Percentiles rank a stretch among this genome's conserved stretches.
Conservation (phyloP, 2,113 vertebrate species). For the Rattus rattus region DNA sequence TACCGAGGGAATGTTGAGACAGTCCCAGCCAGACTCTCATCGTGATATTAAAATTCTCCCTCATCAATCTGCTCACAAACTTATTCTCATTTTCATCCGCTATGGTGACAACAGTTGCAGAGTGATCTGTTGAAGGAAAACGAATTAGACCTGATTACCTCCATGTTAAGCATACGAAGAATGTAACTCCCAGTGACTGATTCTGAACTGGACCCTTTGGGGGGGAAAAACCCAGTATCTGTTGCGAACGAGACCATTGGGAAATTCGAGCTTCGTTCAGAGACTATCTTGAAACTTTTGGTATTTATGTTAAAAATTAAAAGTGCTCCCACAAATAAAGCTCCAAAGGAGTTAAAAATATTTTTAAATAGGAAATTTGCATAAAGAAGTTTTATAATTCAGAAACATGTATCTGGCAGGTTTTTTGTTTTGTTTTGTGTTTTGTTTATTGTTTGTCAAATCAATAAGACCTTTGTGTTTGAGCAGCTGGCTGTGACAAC, state of each 20-base stretch:
- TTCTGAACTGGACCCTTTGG: slow-evolving; percentile 15
- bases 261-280: slow-evolving; percentile 41
- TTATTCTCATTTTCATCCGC: slow-evolving; percentile 92
- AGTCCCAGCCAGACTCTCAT: slow-evolving; percentile 93
- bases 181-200: not conserved
- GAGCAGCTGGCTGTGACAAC: not conserved
- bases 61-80: slow-evolving; percentile 91
- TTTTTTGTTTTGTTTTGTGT: not conserved
- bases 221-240: not conserved
- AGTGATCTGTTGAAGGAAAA: slow-evolving; percentile 86
- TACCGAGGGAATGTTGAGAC: slow-evolving; percentile 85
- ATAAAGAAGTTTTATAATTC: not conserved
- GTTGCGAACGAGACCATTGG: slow-evolving; percentile 33
- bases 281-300: not conserved
- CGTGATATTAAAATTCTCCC: slow-evolving; percentile 91
- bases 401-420: slow-evolving; percentile 32
- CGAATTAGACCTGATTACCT: slow-evolving; percentile 53
- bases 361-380: slow-evolving; percentile 46
- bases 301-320: not conserved
- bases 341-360: slow-evolving; percentile 8
- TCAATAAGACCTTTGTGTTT: not conserved
- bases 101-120: slow-evolving; percentile 91
- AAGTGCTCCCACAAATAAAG: not conserved
- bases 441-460: not conserved
- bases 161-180: not conserved